Conservation (phyloP, 2,888 invertebrate species). For the Troglohyphantes excavatus region DNA sequence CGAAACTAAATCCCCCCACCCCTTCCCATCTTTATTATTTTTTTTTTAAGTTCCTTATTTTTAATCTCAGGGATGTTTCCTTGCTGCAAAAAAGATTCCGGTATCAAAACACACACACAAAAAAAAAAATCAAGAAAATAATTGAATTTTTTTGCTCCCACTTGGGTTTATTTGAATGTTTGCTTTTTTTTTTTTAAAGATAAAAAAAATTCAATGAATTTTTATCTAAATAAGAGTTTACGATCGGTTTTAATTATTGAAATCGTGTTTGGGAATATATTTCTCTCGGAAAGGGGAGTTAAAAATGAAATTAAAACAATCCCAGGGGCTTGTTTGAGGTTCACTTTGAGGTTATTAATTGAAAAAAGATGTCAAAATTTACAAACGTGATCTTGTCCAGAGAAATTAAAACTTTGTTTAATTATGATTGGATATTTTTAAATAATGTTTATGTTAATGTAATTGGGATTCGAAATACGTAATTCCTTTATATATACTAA, state of each 20-base stretch:
- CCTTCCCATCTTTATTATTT: not conserved
- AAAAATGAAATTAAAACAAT: slow-evolving; percentile 62
- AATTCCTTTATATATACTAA: not conserved
- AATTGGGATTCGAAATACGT: not conserved
- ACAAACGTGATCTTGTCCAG: slow-evolving; percentile 30
- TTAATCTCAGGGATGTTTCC: slow-evolving; percentile 52
- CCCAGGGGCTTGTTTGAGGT: slow-evolving; percentile 2
- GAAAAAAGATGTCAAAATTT: slow-evolving; percentile 34
- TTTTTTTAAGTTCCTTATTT: slow-evolving; percentile 31
- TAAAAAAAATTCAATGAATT: slow-evolving; percentile 30
- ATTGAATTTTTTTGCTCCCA: slow-evolving; percentile 63
- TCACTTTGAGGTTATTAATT: slow-evolving; percentile 62
- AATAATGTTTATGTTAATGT: slow-evolving; percentile 21
- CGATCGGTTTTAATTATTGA: slow-evolving; percentile 69
- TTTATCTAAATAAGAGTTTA: slow-evolving; percentile 72
- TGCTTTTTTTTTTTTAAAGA: slow-evolving; percentile 17
- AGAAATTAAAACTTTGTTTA: slow-evolving; percentile 43
- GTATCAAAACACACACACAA: not conserved
- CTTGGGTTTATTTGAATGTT: slow-evolving; percentile 3
- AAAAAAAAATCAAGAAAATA: slow-evolving; percentile 64
- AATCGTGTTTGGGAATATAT: slow-evolving; percentile 52
- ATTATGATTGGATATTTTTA: not conserved
- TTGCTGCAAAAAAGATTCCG: not conserved
- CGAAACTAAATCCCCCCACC: slow-evolving; percentile 46
- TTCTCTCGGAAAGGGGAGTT: slow-evolving; percentile 1